Conservation (phyloP, 2,888 invertebrate species). For the Perizoma affinitatum region DNA sequence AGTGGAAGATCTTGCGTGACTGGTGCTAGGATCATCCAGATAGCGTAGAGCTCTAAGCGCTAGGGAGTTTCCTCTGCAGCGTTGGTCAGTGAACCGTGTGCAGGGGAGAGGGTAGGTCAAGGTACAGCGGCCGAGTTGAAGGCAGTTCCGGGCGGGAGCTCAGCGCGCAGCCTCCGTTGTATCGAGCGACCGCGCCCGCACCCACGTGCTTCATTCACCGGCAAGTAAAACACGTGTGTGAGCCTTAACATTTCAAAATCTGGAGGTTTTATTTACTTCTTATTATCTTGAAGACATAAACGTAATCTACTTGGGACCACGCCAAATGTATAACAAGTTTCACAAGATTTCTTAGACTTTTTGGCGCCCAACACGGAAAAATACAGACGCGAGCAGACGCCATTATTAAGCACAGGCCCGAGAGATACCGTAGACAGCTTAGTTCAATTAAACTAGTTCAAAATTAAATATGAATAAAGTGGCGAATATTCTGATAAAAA, state of each 20-base stretch:
- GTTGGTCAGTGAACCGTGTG: slow-evolving; percentile 46
- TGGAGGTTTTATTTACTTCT: slow-evolving; percentile 28
- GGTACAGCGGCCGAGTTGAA: slow-evolving; percentile 50
- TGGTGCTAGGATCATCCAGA: slow-evolving; percentile 54
- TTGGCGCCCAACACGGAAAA: slow-evolving; percentile 42
- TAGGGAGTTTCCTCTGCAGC: slow-evolving; percentile 39
- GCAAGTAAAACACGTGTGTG: slow-evolving; percentile 52
- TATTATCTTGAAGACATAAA: slow-evolving; percentile 22
- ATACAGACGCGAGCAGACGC: no score
- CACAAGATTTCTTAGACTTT: slow-evolving; percentile 29
- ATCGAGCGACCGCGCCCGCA: slow-evolving; percentile 73
- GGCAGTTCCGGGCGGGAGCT: slow-evolving; percentile 57
- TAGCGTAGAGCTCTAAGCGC: slow-evolving; percentile 53
- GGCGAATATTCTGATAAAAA: neutral
- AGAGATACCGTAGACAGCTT: no score
- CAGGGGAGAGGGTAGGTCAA: slow-evolving; percentile 53
- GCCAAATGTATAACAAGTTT: slow-evolving; percentile 29
- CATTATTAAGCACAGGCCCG: no score
- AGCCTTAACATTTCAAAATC: slow-evolving; percentile 42
- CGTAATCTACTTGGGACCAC: slow-evolving; percentile 27
- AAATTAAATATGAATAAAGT: no score
- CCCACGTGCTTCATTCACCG: slow-evolving; percentile 72
- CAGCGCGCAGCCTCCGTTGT: slow-evolving; percentile 73
- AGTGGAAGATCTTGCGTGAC: slow-evolving; percentile 53
- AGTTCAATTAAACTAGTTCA: no score